Evolutionary conservation across 2,113 vertebrate species (phyloP).

Genomic region (Platysternon megacephalum): DNA sequence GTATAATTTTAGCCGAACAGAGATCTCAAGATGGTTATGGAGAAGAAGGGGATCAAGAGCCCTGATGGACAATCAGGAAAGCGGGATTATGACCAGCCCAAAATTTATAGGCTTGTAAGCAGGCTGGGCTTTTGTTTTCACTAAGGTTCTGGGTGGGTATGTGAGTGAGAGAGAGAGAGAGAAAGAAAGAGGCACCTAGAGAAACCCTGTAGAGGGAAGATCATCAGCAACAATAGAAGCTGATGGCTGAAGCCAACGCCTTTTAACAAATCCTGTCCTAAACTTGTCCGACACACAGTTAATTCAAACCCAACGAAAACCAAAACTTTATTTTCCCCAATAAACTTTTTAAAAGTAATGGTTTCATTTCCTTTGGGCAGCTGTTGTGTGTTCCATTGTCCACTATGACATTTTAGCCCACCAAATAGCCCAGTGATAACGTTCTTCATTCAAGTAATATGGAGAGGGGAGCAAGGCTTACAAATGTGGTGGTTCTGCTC

Average conservation of each 20-base stretch:
- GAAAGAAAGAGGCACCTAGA: too few species aligned
- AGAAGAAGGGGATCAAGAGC: too few species aligned
- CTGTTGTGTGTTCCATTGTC: not conserved
- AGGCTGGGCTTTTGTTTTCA: too few species aligned
- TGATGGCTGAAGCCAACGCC: not conserved
- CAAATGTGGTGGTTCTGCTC: not conserved
- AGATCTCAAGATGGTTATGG: too few species aligned
- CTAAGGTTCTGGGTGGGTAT: not conserved
- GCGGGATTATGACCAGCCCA: too few species aligned
- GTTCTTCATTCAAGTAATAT: not conserved
- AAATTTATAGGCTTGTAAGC: too few species aligned
- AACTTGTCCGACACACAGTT: not conserved
- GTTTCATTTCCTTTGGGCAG: not conserved
- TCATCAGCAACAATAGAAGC: too few species aligned
- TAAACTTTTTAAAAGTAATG: not conserved
- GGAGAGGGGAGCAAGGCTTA: rapidly evolving
- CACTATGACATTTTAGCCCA: not conserved
- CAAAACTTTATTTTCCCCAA: not conserved
- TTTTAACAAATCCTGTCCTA: not conserved
- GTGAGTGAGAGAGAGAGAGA: too few species aligned
- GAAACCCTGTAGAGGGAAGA: not conserved
- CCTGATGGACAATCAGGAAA: too few species aligned
- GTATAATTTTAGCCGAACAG: too few species aligned
- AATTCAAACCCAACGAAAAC: not conserved
- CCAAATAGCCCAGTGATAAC: not conserved